These are phyloP conservation scores for Apocrypta bakeri DNA, from an alignment of 1,140 invertebrate species.

Conservation along the genomic window DNA sequence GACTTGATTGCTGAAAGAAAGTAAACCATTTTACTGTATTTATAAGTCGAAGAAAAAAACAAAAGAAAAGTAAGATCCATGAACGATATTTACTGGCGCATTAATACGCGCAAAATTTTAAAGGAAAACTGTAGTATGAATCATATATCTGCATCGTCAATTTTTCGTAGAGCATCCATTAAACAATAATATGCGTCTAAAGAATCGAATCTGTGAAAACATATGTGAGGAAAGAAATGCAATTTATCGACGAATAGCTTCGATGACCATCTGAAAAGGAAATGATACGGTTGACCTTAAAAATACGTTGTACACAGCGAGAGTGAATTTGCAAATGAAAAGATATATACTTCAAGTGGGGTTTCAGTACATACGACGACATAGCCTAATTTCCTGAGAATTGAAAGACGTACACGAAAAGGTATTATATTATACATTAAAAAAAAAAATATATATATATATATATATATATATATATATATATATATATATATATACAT, in stretches of 20 bases:
- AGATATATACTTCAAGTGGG: slow-evolving; percentile 38
- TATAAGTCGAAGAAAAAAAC: slow-evolving; percentile 4
- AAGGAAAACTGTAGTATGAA: slow-evolving; percentile 18
- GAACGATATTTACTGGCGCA: neutral
- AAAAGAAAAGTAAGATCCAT: slow-evolving; percentile 25
- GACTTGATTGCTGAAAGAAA: slow-evolving; percentile 17
- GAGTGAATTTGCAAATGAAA: slow-evolving; percentile 29
- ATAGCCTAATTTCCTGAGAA: slow-evolving; percentile 37
- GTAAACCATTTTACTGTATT: slow-evolving; percentile 25
- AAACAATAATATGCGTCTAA: slow-evolving; percentile 11
- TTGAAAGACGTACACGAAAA: slow-evolving; percentile 44
- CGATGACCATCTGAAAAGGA: neutral
- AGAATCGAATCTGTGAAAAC: neutral
- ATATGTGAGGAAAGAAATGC: neutral
- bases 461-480: slow-evolving; percentile 42
- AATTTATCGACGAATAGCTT: slow-evolving; percentile 11
- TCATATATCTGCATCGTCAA: slow-evolving; percentile 41
- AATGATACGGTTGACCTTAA: slow-evolving; percentile 21
- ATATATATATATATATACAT: slow-evolving; percentile 34
- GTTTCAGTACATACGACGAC: slow-evolving; percentile 35
- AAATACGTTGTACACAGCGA: slow-evolving; percentile 19
- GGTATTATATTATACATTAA: slow-evolving; percentile 51
- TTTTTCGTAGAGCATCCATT: slow-evolving; percentile 40
- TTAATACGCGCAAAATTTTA: slow-evolving; percentile 14
- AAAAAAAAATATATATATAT: slow-evolving; percentile 41